Conservation (phyloP, 2,888 invertebrate genomes). For the Xestia rhomboidea region DNA sequence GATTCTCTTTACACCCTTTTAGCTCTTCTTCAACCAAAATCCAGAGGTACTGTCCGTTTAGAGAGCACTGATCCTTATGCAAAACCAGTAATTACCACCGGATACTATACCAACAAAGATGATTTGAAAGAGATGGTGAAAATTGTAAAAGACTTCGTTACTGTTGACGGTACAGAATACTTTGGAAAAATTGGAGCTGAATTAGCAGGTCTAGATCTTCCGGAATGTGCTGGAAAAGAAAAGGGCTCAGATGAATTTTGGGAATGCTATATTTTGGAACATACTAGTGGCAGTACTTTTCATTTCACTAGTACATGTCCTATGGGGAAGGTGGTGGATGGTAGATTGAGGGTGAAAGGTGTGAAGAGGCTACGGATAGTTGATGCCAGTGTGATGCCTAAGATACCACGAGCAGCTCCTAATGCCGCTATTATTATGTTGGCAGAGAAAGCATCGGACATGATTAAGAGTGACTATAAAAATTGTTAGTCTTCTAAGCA, state of each 20-base stretch:
- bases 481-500: background rate
- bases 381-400: slow-evolving; percentile 84
- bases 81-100: slow-evolving; percentile 61
- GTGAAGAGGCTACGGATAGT: slow-evolving; percentile 64
- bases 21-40: slow-evolving; percentile 75
- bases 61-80: slow-evolving; percentile 63
- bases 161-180: slow-evolving; percentile 59
- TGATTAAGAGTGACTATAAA: slow-evolving; percentile 25
- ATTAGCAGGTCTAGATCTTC: slow-evolving; percentile 57
- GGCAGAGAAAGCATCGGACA: slow-evolving; percentile 50
- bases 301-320: slow-evolving; percentile 93
- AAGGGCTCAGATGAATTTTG: slow-evolving; percentile 63
- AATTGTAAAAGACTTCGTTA: slow-evolving; percentile 59
- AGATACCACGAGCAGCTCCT: slow-evolving; percentile 89
- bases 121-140: slow-evolving; percentile 53
- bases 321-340: slow-evolving; percentile 93
- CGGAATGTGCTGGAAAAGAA: slow-evolving; percentile 59
- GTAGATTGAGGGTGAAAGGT: slow-evolving; percentile 80
- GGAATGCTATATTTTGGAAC: slow-evolving; percentile 66
- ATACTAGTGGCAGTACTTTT: slow-evolving; percentile 91
- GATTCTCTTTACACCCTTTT: slow-evolving; percentile 59
- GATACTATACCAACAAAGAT: slow-evolving; percentile 32
- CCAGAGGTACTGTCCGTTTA: slow-evolving; percentile 75
- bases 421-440: slow-evolving; percentile 82
- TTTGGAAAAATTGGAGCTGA: slow-evolving; percentile 66